Evolutionary conservation across 2,888 invertebrate genomes (phyloP).

Genomic region (Monochamus alternatus): DNA sequence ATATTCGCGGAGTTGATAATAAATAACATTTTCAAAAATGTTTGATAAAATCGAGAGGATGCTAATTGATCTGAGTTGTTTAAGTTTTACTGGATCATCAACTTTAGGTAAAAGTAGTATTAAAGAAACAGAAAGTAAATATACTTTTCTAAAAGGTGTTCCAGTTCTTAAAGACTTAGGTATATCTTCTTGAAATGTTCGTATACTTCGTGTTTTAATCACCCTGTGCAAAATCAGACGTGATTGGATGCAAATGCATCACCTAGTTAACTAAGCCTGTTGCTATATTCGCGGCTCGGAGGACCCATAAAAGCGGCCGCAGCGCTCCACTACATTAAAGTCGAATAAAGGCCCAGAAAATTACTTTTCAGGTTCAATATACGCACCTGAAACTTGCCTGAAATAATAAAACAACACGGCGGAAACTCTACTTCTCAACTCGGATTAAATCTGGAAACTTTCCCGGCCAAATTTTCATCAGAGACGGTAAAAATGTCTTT

Average conservation of each 20-base stretch:
- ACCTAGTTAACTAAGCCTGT: not conserved
- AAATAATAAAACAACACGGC: conserved; percentile 45
- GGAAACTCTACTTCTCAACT: conserved; percentile 47
- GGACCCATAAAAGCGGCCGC: not conserved
- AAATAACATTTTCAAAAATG: too few species aligned
- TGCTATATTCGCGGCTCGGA: not conserved
- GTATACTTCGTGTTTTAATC: too few species aligned
- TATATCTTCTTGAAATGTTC: too few species aligned
- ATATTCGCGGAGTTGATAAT: too few species aligned
- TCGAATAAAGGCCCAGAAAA: conserved; percentile 30
- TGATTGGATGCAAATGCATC: not conserved
- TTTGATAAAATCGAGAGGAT: too few species aligned
- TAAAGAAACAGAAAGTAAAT: too few species aligned
- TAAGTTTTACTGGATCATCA: too few species aligned
- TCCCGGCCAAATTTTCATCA: conserved; percentile 42
- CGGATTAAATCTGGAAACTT: conserved; percentile 51
- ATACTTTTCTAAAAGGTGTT: too few species aligned
- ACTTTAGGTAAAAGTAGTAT: too few species aligned
- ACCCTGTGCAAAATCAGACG: too few species aligned
- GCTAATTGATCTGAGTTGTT: too few species aligned
- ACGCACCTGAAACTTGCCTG: conserved; percentile 41
- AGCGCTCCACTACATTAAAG: conserved; percentile 25
- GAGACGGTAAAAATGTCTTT: conserved; percentile 47
- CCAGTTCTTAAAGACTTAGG: too few species aligned
- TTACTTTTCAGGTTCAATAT: conserved; percentile 42